These are phyloP conservation scores for Trichechus manatus DNA, from an alignment of 2,113 vertebrate species.

Conservation along the genomic window DNA sequence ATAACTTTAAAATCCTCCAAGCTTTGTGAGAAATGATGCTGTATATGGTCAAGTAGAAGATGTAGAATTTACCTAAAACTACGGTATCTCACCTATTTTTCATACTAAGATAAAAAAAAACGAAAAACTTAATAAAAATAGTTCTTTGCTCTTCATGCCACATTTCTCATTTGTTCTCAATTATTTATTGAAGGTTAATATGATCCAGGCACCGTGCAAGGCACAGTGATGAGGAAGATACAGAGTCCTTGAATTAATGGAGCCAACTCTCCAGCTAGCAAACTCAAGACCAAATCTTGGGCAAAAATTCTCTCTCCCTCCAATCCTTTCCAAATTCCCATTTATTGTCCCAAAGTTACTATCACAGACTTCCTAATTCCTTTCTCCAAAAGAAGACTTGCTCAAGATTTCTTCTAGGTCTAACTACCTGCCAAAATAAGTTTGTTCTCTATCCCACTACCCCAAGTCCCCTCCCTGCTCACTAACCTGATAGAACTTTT, in stretches of 20 bases:
- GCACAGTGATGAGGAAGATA: neutral
- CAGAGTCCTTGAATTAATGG: neutral
- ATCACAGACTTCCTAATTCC: neutral
- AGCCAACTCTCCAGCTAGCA: neutral
- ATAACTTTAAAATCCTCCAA: neutral
- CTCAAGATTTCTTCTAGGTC: neutral
- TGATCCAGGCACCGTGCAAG: neutral
- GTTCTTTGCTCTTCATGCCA: neutral
- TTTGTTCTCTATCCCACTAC: neutral
- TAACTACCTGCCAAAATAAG: neutral
- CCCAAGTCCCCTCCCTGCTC: neutral
- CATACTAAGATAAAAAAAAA: neutral
- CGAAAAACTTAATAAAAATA: neutral
- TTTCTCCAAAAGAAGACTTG: neutral
- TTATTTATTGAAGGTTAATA: neutral
- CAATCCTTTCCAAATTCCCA: neutral
- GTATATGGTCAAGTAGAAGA: neutral
- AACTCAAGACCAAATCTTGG: neutral
- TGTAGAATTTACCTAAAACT: neutral
- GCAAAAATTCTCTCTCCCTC: neutral
- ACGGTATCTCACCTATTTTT: neutral
- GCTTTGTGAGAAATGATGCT: neutral
- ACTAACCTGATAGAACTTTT: neutral
- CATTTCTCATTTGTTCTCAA: neutral
- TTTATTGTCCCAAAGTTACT: neutral